Percentiles rank a stretch among this genome's conserved stretches.
Evolutionary conservation across 2,888 invertebrate genomes (phyloP).

Genomic region (Gastrophysa polygoni): DNA sequence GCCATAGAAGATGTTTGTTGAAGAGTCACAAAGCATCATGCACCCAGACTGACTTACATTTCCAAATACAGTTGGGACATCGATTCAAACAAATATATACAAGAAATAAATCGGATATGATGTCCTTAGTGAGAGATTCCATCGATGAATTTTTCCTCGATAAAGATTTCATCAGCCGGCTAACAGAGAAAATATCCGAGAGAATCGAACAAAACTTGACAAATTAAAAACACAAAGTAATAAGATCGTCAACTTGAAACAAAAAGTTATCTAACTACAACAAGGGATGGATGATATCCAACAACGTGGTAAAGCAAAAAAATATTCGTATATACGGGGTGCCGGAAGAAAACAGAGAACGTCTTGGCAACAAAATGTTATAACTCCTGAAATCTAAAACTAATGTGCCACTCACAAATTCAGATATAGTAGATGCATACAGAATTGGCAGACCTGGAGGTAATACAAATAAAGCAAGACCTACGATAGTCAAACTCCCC

Average conservation of each 20-base stretch:
- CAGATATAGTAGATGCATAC: not conserved
- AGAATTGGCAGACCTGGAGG: not conserved
- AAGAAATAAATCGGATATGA: not conserved
- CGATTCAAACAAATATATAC: not conserved
- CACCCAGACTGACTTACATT: too few relatives aligned
- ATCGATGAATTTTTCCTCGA: too few relatives aligned
- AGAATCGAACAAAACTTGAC: not conserved
- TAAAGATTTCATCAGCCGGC: too few relatives aligned
- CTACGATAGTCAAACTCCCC: too few relatives aligned
- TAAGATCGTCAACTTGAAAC: not conserved
- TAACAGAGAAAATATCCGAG: not conserved
- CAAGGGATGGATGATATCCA: not conserved
- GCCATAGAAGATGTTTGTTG: too few relatives aligned
- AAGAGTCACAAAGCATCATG: too few relatives aligned
- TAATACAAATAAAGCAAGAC: not conserved
- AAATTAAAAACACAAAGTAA: not conserved
- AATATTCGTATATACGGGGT: not conserved
- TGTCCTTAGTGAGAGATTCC: not conserved
- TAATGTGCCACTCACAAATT: not conserved
- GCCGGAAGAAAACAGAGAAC: not conserved
- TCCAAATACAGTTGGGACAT: not conserved
- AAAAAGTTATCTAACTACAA: not conserved
- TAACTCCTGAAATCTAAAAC: not conserved
- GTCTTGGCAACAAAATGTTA: not conserved
- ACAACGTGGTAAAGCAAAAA: not conserved